phyloP scores from a whole-genome alignment of 2,113 vertebrate genomes.

The Carettochelys insculpta region DNA sequence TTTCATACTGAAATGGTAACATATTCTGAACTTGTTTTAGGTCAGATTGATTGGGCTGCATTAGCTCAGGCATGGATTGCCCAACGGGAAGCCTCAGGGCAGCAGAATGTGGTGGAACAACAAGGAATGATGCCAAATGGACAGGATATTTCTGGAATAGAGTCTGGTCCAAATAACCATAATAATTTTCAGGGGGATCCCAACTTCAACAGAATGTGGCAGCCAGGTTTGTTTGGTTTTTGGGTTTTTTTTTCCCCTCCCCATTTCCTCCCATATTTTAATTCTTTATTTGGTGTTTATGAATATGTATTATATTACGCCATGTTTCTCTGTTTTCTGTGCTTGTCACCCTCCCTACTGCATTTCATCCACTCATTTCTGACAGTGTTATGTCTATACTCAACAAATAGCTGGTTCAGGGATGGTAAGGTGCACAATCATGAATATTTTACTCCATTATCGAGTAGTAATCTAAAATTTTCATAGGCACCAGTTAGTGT shows the following conservation, averaged over 20 bases:
- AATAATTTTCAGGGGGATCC: conserved; percentile 90
- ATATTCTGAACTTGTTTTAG: conserved; percentile 77
- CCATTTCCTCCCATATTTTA: neutral
- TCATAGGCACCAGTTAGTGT: neutral
- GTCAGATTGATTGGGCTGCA: conserved; percentile 99
- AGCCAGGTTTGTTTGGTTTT: conserved; percentile 86
- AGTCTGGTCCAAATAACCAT: conserved; percentile 89
- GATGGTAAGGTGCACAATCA: neutral
- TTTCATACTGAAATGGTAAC: conserved; percentile 40
- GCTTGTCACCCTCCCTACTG: neutral
- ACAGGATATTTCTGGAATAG: conserved; percentile 88
- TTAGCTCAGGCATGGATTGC: conserved; percentile 99
- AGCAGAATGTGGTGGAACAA: conserved; percentile 81
- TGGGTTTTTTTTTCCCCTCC: neutral
- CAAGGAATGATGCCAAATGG: conserved; percentile 90
- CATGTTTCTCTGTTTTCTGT: neutral
- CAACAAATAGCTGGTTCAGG: neutral
- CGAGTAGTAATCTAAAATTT: fast-evolving
- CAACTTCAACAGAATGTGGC: conserved; percentile 95
- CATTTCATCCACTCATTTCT: neutral
- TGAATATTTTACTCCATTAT: neutral
- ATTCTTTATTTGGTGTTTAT: neutral
- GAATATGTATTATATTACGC: neutral
- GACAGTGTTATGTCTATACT: neutral
- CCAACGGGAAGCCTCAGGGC: conserved; percentile 93